Conservation (phyloP, 2,113 vertebrate species). For the Bos indicus region DNA sequence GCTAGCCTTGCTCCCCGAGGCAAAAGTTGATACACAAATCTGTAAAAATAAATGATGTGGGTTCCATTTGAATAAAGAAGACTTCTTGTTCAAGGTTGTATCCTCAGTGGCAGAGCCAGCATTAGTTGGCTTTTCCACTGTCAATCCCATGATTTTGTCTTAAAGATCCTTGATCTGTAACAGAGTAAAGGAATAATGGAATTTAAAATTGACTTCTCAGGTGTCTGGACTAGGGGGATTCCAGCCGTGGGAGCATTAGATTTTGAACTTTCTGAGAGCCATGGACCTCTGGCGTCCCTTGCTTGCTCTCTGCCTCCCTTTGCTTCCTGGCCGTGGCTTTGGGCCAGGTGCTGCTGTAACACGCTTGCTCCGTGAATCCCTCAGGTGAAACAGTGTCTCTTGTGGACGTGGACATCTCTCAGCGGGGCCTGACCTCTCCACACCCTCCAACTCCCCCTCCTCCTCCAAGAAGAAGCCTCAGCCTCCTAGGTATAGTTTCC, state of each 20-base stretch:
- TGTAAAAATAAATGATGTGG: not conserved
- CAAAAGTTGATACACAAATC: not conserved
- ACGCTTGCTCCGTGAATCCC: not conserved
- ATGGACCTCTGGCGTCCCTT: not conserved
- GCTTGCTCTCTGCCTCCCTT: not conserved
- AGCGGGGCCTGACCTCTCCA: constrained; percentile 86
- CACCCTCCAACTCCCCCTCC: constrained; percentile 96
- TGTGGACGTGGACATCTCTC: constrained; percentile 97
- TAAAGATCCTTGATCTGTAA: not conserved
- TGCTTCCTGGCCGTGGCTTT: not conserved
- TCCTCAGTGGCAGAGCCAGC: not conserved
- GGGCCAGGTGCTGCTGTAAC: not conserved
- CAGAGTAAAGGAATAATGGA: not conserved
- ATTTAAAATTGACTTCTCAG: not conserved
- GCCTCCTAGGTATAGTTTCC: constrained; percentile 88
- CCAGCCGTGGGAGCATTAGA: not conserved
- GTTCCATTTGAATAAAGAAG: not conserved
- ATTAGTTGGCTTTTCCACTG: not conserved
- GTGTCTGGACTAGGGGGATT: not conserved
- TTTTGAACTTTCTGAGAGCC: not conserved
- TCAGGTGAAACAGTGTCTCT: constrained; percentile 96
- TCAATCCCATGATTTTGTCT: not conserved
- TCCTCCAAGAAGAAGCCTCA: constrained; percentile 95
- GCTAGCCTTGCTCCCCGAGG: not conserved
- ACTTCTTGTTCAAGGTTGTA: not conserved